These are phyloP conservation scores for Sweltsa coloradensis DNA, from an alignment of 1,140 invertebrate species.

Conservation along the genomic window DNA sequence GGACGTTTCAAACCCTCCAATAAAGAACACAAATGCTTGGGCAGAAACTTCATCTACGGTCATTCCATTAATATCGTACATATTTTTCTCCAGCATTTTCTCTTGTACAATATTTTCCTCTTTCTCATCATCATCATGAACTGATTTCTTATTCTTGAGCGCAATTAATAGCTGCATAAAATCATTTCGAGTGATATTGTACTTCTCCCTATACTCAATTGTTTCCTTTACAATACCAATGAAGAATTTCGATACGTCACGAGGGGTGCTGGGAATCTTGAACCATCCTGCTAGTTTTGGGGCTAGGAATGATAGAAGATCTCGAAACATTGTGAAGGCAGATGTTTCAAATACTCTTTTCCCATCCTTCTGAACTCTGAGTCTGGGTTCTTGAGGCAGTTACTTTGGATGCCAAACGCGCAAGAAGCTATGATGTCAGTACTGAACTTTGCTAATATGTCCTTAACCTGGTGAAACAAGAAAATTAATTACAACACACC, in stretches of 20 bases:
- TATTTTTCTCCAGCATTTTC: too few relatives aligned
- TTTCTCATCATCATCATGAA: not conserved
- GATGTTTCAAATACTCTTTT: slow-evolving; percentile 19
- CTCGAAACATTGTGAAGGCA: slow-evolving; percentile 17
- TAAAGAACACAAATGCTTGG: slow-evolving; percentile 15
- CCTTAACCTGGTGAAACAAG: slow-evolving; percentile 31
- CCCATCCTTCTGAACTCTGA: slow-evolving; percentile 37
- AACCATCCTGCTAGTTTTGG: not conserved
- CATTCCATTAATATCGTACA: too few relatives aligned
- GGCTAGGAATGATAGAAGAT: slow-evolving; percentile 18
- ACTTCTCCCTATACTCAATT: slow-evolving; percentile 31
- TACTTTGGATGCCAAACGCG: slow-evolving; percentile 40
- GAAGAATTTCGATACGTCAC: slow-evolving; percentile 29
- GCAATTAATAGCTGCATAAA: slow-evolving; percentile 42
- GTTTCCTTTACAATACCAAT: slow-evolving; percentile 30
- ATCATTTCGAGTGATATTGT: slow-evolving; percentile 35
- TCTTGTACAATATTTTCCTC: too few relatives aligned
- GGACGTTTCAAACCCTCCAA: slow-evolving; percentile 20
- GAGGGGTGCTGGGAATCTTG: slow-evolving; percentile 6
- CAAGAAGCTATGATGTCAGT: slow-evolving; percentile 42
- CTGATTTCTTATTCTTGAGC: slow-evolving; percentile 30
- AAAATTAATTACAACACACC: not conserved
- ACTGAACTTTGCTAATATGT: slow-evolving; percentile 33
- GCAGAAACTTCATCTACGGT: too few relatives aligned
- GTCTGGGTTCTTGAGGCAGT: slow-evolving; percentile 32